These are phyloP conservation scores for Hyles euphorbiae DNA, from an alignment of 1,140 invertebrate species.

Conservation along the genomic window DNA sequence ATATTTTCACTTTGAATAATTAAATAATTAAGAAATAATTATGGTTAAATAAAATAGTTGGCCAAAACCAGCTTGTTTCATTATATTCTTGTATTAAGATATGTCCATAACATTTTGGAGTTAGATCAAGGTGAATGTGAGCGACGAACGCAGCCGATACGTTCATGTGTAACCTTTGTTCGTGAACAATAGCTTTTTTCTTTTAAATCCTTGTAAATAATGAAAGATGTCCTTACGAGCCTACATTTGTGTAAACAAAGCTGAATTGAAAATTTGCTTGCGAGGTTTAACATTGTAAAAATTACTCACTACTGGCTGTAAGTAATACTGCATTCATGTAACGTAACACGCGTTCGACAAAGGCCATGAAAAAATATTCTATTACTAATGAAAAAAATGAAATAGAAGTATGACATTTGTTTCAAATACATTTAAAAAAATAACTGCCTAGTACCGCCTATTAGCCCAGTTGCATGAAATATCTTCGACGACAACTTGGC, in stretches of 20 bases:
- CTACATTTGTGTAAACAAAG: slow-evolving; percentile 60
- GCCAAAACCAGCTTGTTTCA: no score
- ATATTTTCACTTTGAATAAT: no score
- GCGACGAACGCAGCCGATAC: slow-evolving; percentile 47
- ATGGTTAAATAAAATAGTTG: no score
- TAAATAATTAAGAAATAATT: no score
- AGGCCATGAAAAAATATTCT: not conserved
- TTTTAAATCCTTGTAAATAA: slow-evolving; percentile 68
- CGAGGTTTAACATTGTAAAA: not conserved
- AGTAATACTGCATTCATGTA: not conserved
- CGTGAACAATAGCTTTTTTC: slow-evolving; percentile 54
- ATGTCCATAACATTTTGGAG: not conserved
- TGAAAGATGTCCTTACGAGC: slow-evolving; percentile 58
- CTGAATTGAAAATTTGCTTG: slow-evolving; percentile 31
- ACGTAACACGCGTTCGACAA: not conserved
- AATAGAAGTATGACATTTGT: no score
- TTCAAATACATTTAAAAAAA: no score
- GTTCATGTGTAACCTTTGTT: slow-evolving; percentile 46
- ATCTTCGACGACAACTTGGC: no score
- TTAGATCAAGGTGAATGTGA: slow-evolving; percentile 55
- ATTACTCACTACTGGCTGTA: not conserved
- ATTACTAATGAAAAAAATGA: no score
- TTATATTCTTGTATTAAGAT: no score
- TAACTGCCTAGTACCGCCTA: no score
- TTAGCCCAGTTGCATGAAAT: no score